phyloP scores from a whole-genome alignment of 2,797 vertebrate genomes.

The Myiothlypis chrysogaster region DNA sequence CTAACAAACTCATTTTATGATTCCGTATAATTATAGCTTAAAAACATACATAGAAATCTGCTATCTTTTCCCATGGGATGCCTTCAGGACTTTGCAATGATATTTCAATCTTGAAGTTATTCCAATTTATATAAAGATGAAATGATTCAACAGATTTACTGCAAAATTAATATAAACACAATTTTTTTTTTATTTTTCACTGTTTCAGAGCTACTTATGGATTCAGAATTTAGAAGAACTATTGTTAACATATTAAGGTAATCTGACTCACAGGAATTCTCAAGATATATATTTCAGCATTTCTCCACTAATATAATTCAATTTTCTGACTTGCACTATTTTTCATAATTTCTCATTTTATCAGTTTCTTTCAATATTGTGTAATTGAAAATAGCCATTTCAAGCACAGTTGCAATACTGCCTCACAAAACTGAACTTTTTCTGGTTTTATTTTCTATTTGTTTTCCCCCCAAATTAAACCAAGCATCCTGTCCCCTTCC shows the following conservation, averaged over 20 bases:
- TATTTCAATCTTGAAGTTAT: background rate
- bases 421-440: background rate
- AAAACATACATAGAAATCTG: background rate
- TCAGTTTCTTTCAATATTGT: background rate
- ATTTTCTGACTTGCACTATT: background rate
- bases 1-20: background rate
- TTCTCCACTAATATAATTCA: background rate
- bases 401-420: background rate
- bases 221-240: background rate
- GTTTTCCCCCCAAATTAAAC: background rate
- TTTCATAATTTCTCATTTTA: background rate
- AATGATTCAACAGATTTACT: background rate
- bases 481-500: accelerated
- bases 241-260: background rate
- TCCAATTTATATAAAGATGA: background rate
- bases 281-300: background rate
- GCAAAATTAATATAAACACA: background rate
- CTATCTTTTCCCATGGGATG: background rate
- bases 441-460: background rate
- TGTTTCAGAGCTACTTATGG: background rate
- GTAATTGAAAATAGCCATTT: background rate
- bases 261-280: background rate
- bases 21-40: background rate
- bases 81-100: background rate
- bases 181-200: background rate